Conservation (phyloP, 2,797 vertebrate genomes). For the Aeoliscus strigatus region DNA sequence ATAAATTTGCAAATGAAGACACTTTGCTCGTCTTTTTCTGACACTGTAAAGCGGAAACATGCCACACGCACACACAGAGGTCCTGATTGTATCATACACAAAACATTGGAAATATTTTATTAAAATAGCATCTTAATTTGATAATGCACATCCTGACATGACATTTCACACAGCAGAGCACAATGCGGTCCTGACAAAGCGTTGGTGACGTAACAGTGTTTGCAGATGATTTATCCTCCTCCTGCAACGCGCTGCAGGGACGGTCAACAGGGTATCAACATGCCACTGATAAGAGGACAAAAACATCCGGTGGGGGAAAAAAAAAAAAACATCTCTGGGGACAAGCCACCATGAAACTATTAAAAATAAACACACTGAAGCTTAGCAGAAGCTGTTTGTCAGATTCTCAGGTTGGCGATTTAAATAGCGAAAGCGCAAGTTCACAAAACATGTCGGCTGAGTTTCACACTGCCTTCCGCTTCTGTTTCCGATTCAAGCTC, state of each 20-base stretch:
- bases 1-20: conserved; percentile 38
- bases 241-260: conserved; percentile 7
- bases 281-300: conserved; percentile 18
- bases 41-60: background rate
- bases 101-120: conserved; percentile 86
- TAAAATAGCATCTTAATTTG: conserved; percentile 87
- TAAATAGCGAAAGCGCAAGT: conserved; percentile 83
- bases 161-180: conserved; percentile 48
- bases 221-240: conserved; percentile 7
- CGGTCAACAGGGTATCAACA: conserved; percentile 8
- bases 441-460: conserved; percentile 73
- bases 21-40: conserved; percentile 1
- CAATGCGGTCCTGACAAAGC: conserved; percentile 24
- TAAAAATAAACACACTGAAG: conserved; percentile 75
- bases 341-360: conserved; percentile 66
- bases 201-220: conserved; percentile 23
- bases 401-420: conserved; percentile 70
- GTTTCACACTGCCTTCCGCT: conserved; percentile 32
- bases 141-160: conserved; percentile 48
- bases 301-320: conserved; percentile 27
- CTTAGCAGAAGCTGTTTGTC: conserved; percentile 61
- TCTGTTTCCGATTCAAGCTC: conserved; percentile 69
- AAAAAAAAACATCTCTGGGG: conserved; percentile 54
- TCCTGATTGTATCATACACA: conserved; percentile 13
- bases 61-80: background rate